These are phyloP conservation scores for Chironomus riparius DNA, from an alignment of 2,888 invertebrate species.

Conservation along the genomic window DNA sequence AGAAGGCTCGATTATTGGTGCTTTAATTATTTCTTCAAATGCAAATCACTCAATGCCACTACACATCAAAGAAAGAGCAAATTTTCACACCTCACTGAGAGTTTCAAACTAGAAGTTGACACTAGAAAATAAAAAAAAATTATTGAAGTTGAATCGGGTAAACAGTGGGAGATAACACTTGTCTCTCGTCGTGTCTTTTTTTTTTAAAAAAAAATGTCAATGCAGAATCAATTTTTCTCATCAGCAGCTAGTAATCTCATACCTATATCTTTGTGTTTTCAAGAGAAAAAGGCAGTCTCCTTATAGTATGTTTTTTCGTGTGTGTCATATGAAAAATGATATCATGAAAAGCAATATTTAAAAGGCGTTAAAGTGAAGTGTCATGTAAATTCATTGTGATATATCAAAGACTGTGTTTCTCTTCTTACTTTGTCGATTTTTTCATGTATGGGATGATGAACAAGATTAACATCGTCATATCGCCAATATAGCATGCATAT, in stretches of 20 bases:
- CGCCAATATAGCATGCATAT: background rate
- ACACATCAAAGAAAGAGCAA: background rate
- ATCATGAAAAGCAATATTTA: background rate
- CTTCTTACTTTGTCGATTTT: background rate
- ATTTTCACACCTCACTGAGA: slow-evolving; percentile 17
- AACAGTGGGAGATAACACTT: background rate
- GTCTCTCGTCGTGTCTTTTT: background rate
- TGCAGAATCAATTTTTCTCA: background rate
- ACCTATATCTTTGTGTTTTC: background rate
- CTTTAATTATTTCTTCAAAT: too few species aligned
- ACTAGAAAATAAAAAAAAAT: too few species aligned
- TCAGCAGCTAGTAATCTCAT: background rate
- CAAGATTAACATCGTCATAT: background rate
- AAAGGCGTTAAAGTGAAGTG: slow-evolving; percentile 18
- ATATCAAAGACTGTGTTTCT: slow-evolving; percentile 10
- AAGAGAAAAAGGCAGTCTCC: too few species aligned
- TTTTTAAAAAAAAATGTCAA: background rate
- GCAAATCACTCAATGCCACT: too few species aligned
- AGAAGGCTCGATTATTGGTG: too few species aligned
- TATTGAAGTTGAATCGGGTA: too few species aligned
- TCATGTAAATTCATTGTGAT: slow-evolving; percentile 19
- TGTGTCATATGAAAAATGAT: background rate
- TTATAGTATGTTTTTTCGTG: background rate
- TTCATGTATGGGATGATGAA: background rate
- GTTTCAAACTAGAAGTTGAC: background rate